Base-by-base conservation (phyloP, 2,797 vertebrate genomes). In the Pangasius mekongensis region DNA sequence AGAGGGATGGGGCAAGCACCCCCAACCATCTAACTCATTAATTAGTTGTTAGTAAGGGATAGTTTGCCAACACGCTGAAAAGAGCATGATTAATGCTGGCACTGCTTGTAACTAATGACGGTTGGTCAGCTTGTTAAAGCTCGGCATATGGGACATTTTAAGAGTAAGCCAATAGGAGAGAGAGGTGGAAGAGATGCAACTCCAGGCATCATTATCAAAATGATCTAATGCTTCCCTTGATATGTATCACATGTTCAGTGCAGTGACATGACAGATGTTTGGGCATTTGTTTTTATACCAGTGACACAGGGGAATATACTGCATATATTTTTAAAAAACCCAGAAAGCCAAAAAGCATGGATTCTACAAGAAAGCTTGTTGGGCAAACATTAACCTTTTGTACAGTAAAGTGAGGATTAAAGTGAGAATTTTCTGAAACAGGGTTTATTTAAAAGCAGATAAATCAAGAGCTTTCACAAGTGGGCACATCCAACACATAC, bases 21-120 rank as follows among this genome's bases (percentile, higher is more conserved):
- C 80, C 80, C 30, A 71, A 36, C 36, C 39, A 74, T 56, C 33
- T 76, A 30, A 91, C 52, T 73, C 73, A 66, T 39, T 83, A 56
- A 82, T 60, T 60, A 73, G 39, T 62, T 76, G 36, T 47, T 60
- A 39, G 36, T 56, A 14, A 60, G 58, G 90, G 89, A 91, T 90
- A 90, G 88, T 93, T 92, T 94, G 47, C 88, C 81, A 81, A 33
- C 87, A 91, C 71, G 60, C 85, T 67, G 30, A 82, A 88, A 87
- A 87, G 76, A 86, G 64, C 84, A 88, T 95, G 93, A 95, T 94
- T 94, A 92, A 95, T 94, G 92, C 90, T 87, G 89, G 67, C 74
- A 87, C 87, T 91, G 66, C 89, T 93, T 90, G 88, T 92, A 91
- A 85, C 91, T 94, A 94, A 95, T 60, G 86, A 94, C 87, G 90